Base-by-base conservation (phyloP, 2,797 vertebrate species). In the Varecia variegata region DNA sequence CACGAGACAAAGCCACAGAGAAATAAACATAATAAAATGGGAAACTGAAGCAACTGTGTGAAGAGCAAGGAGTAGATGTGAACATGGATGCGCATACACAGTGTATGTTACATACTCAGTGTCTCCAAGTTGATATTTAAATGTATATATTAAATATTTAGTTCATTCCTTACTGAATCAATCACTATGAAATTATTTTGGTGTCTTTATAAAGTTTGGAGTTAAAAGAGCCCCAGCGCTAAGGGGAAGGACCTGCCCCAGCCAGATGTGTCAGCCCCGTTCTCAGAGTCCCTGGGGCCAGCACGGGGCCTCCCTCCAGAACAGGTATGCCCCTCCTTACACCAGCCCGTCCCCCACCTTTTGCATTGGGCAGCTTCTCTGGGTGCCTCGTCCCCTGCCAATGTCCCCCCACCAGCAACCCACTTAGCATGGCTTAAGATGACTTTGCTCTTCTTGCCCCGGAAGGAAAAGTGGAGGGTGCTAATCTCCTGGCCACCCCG, bases 201-300 rank as follows among this genome's bases (percentile, higher is more conserved):
- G 1, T 17, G 15, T 71, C 87, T 70, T 86, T 9, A 5, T 58
- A 68, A 25, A 13, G 35, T 17, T 17, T 60, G 27, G 27, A 70
- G 54, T 25, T 43, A 43, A 67, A 35, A 65, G 17, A 68, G 5
- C 11, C 40, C 11, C 50, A 30, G 0, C 15, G 8, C 62, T 40
- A 10, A 50, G 65, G 7, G 35, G n/a, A 77, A 14, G 0, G 7
- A 18, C 14, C 5, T 0, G 4, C 20, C 7, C 12, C 2, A 4
- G 60, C 43, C 0, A 20, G 73, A 40, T 1, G 4, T 0, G 0
- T 32, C 0, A 35, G 10, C 13, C 35, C 3, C 54, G 27, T 35
- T 27, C 71, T 85, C 8, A 0, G 30, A 14, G 1, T 5, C 43
- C 18, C 1, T 0, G 2, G 23, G 38, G 1, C 27, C 7, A 14